These are phyloP conservation scores for Teleogryllus oceanicus DNA, from an alignment of 2,888 invertebrate genomes.

Conservation along the genomic window DNA sequence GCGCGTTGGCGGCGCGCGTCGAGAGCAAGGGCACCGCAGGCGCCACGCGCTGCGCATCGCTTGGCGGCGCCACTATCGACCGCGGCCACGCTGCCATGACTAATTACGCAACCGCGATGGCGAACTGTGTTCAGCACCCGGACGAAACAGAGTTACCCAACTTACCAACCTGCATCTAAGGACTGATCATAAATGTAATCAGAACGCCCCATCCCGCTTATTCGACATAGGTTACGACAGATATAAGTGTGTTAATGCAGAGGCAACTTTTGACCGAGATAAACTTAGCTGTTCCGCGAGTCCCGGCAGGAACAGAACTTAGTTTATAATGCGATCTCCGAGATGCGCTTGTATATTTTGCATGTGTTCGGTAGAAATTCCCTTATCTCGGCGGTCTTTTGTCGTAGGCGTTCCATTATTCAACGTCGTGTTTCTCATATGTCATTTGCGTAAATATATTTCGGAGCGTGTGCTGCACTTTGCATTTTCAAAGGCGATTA, in stretches of 20 bases:
- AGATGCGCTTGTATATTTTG: neutral
- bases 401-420: no score
- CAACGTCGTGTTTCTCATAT: no score
- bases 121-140: neutral
- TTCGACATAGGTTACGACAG: neutral
- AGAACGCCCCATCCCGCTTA: neutral
- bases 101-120: neutral
- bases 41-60: neutral
- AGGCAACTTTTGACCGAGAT: neutral
- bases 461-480: no score
- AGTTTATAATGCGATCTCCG: neutral
- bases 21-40: neutral
- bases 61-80: neutral
- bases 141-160: neutral
- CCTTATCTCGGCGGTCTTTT: no score
- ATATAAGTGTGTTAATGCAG: neutral
- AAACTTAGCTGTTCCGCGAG: neutral
- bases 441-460: no score
- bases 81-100: constrained; percentile 3
- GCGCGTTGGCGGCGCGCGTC: neutral
- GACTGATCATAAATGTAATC: constrained; percentile 11
- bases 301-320: neutral
- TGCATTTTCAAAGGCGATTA: no score
- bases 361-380: neutral
- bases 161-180: constrained; percentile 18